phyloP scores from a whole-genome alignment of 2,888 invertebrate genomes.

The Chrysomela aeneicollis region DNA sequence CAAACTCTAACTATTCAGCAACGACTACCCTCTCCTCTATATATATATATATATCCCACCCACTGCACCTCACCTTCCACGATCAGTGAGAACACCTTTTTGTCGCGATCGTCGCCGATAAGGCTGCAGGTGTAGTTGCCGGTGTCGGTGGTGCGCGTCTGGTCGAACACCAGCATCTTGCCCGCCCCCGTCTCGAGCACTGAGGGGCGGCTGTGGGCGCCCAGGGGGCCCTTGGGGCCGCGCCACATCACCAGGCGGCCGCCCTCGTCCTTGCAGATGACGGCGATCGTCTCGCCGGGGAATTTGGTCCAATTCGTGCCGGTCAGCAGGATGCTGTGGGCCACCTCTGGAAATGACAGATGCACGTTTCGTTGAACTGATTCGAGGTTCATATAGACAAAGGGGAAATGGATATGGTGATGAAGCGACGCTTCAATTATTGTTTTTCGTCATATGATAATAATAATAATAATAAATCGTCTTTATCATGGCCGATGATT shows the following conservation, averaged over 20 bases:
- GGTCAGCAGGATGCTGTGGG: background rate
- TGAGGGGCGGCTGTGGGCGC: constrained; percentile 8
- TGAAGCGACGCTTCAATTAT: too few species aligned
- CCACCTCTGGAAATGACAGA: background rate
- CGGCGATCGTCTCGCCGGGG: constrained; percentile 15
- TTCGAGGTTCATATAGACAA: too few species aligned
- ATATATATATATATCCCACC: too few species aligned
- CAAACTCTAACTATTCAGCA: too few species aligned
- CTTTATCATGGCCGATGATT: too few species aligned
- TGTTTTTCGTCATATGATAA: too few species aligned
- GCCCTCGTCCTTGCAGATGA: constrained; percentile 16
- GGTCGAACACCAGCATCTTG: constrained; percentile 14
- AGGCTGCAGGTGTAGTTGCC: constrained; percentile 21
- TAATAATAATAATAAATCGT: too few species aligned
- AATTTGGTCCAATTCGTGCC: background rate
- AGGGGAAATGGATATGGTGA: too few species aligned
- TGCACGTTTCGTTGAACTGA: too few species aligned
- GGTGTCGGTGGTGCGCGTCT: background rate
- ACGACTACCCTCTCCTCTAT: too few species aligned
- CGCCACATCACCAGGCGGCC: constrained; percentile 14
- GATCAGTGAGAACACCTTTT: constrained; percentile 13
- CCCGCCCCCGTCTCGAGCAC: constrained; percentile 13
- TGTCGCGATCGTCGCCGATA: background rate
- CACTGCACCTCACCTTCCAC: constrained; percentile 15
- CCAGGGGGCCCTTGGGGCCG: constrained; percentile 12